These are phyloP conservation scores for Premnoplex brunnescens DNA, from an alignment of 2,797 vertebrate genomes.

Conservation along the genomic window DNA sequence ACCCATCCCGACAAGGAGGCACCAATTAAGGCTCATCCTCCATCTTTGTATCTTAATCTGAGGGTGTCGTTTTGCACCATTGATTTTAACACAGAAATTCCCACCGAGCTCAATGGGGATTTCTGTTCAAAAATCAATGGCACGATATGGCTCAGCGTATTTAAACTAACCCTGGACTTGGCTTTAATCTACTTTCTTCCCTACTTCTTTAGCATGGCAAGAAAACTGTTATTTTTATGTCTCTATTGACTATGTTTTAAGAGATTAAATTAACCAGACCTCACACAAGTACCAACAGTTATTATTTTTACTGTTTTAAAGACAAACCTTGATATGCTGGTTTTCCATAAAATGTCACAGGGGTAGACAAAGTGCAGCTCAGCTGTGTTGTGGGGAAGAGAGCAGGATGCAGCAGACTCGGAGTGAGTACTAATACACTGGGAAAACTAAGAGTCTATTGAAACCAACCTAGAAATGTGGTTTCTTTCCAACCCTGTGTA, in stretches of 20 bases:
- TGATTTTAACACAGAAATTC: slow-evolving; percentile 45
- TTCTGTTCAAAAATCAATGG: slow-evolving; percentile 48
- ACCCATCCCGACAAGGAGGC: neutral
- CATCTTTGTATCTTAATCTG: slow-evolving; percentile 30
- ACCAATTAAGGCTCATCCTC: neutral
- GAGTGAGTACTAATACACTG: slow-evolving; percentile 58
- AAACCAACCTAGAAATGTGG: slow-evolving; percentile 61
- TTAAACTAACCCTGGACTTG: neutral
- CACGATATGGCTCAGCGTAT: neutral
- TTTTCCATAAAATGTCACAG: slow-evolving; percentile 34
- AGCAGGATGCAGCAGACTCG: slow-evolving; percentile 60
- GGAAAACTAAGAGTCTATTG: slow-evolving; percentile 64
- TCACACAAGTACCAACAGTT: neutral
- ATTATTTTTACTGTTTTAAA: slow-evolving; percentile 43
- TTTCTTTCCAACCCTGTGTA: slow-evolving; percentile 54
- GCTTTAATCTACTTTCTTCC: neutral
- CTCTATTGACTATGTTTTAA: neutral
- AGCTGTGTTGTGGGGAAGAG: slow-evolving; percentile 36
- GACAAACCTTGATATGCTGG: neutral
- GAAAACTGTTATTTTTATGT: neutral
- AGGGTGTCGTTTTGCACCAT: neutral
- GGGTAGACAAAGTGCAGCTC: slow-evolving; percentile 33
- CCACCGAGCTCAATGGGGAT: neutral
- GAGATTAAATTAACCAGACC: slow-evolving; percentile 2
- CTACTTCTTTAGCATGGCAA: neutral